Percentiles rank a stretch among this genome's conserved stretches.
phyloP scores from a whole-genome alignment of 1,140 invertebrate species.

The Trachelipus rathkii region DNA sequence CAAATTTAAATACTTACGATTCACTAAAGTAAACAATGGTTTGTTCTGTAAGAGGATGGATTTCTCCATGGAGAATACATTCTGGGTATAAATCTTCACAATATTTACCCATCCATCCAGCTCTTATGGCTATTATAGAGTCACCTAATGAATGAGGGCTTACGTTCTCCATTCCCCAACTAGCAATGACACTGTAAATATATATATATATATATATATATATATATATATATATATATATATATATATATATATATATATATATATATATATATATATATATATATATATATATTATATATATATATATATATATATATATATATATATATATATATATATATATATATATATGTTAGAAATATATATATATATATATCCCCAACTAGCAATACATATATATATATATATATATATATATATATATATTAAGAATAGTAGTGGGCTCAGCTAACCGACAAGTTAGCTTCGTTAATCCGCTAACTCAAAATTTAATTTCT shows the following conservation, averaged over 20 bases:
- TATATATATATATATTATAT: neutral
- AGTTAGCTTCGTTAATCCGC: too few relatives aligned
- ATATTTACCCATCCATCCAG: neutral
- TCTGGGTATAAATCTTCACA: neutral
- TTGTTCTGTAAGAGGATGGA: neutral
- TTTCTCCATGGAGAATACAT: neutral
- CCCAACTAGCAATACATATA: too few relatives aligned
- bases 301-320: conserved; percentile 13
- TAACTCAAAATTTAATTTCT: too few relatives aligned
- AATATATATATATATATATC: conserved; percentile 8
- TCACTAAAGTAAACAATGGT: neutral
- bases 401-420: neutral
- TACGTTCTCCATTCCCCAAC: neutral
- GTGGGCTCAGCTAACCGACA: too few relatives aligned
- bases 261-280: neutral
- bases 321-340: conserved; percentile 13
- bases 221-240: conserved; percentile 15
- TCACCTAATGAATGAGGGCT: neutral
- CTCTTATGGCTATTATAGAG: neutral
- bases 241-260: conserved; percentile 8
- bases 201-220: conserved; percentile 13
- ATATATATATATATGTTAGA: neutral
- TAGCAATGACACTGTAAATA: neutral
- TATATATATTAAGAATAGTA: too few relatives aligned
- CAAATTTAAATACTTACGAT: neutral